phyloP scores from a whole-genome alignment of 2,113 vertebrate genomes.

The Bubo blakistoni region DNA sequence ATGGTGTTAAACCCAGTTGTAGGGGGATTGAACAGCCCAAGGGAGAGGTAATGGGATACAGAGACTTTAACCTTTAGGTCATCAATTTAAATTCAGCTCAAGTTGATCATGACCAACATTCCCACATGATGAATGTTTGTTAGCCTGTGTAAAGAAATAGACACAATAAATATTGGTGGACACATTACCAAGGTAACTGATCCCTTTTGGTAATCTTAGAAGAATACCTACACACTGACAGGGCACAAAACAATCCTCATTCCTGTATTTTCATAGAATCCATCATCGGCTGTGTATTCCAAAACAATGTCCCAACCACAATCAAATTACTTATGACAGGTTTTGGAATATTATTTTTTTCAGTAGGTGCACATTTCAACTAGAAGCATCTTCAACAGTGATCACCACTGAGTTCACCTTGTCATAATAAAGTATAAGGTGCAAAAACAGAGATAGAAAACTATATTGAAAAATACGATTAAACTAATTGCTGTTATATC shows the following conservation, averaged over 20 bases:
- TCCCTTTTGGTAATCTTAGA: conserved; percentile 45
- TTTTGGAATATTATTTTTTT: background rate
- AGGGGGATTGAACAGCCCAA: background rate
- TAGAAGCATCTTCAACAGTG: background rate
- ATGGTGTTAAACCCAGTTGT: background rate
- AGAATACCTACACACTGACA: conserved; percentile 33
- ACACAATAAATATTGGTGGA: conserved; percentile 59
- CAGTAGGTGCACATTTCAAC: background rate
- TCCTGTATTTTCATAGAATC: background rate
- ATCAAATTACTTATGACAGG: background rate
- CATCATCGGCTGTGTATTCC: background rate
- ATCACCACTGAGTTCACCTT: background rate
- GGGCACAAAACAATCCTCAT: background rate
- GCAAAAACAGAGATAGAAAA: background rate
- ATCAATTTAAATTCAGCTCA: conserved; percentile 54
- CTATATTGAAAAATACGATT: background rate
- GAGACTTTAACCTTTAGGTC: conserved; percentile 54
- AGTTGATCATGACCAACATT: conserved; percentile 41
- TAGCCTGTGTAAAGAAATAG: conserved; percentile 50
- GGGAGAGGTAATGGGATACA: conserved; percentile 21
- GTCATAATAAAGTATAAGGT: background rate
- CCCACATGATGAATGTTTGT: conserved; percentile 49
- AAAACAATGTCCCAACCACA: background rate
- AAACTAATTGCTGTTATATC: background rate
- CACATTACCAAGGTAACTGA: conserved; percentile 65